Conservation (phyloP, 2,797 vertebrate species). For the Pseudochirops cupreus region DNA sequence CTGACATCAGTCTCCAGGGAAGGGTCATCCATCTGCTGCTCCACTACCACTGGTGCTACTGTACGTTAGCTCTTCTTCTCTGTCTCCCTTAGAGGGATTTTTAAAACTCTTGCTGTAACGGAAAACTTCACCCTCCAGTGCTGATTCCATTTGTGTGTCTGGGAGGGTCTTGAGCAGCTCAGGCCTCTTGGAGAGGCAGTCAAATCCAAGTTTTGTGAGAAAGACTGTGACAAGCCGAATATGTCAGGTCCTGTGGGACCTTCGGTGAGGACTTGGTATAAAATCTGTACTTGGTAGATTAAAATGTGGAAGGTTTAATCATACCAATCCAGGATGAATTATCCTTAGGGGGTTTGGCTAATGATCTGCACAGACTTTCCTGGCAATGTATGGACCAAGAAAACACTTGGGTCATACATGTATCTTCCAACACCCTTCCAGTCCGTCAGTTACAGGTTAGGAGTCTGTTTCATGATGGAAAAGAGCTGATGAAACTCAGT, state of each 20-base stretch:
- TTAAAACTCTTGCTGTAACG: neutral
- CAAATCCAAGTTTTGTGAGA: neutral
- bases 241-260: neutral
- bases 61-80: neutral
- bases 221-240: neutral
- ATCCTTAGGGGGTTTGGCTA: too few species aligned
- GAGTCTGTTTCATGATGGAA: too few species aligned
- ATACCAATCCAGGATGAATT: too few species aligned
- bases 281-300: neutral
- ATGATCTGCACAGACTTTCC: too few species aligned
- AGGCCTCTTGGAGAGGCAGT: neutral
- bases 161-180: neutral
- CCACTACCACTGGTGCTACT: neutral
- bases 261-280: neutral
- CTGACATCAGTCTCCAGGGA: neutral
- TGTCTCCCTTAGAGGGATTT: neutral
- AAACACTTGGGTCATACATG: too few species aligned
- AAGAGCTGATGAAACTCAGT: too few species aligned
- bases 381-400: too few species aligned
- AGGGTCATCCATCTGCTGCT: neutral
- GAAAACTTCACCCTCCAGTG: neutral
- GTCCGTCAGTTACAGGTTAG: too few species aligned
- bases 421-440: too few species aligned
- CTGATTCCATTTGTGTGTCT: neutral
- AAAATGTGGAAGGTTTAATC: neutral